A percentile compares a stretch with the other conserved stretches of the same genome.
phyloP scores from a whole-genome alignment of 2,888 invertebrate species.

The Osedax frankpressi region DNA sequence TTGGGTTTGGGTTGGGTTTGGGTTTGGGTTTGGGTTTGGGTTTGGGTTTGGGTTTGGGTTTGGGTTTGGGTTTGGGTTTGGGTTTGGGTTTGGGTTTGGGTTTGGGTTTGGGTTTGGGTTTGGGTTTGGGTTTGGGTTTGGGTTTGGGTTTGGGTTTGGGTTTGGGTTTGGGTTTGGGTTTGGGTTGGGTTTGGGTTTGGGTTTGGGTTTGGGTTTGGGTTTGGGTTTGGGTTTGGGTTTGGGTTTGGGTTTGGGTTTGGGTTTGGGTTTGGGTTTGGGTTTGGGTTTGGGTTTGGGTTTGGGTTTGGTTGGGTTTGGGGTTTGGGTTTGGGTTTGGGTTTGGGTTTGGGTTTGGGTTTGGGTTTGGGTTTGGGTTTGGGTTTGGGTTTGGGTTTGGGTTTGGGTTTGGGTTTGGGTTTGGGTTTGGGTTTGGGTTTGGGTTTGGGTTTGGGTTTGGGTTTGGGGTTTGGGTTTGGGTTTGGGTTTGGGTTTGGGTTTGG shows the following conservation, averaged over 20 bases:
- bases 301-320: neutral
- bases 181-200: constrained; percentile 26
- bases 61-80: constrained; percentile 28
- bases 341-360: constrained; percentile 27
- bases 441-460: constrained; percentile 28
- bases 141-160: neutral
- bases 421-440: constrained; percentile 29
- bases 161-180: constrained; percentile 11
- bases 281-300: neutral
- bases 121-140: neutral
- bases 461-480: constrained; percentile 29
- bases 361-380: too few species aligned
- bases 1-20: constrained; percentile 23
- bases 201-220: constrained; percentile 29
- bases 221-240: constrained; percentile 30
- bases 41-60: constrained; percentile 30
- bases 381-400: constrained; percentile 29
- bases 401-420: constrained; percentile 29
- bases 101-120: constrained; percentile 21
- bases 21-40: constrained; percentile 28
- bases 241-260: constrained; percentile 30
- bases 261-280: constrained; percentile 27
- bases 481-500: constrained; percentile 25
- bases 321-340: constrained; percentile 25
- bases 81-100: constrained; percentile 31